A percentile compares a stretch with the other conserved stretches of the same genome.
Evolutionary conservation across 2,113 vertebrate species (phyloP).

Genomic region (Struthidea cinerea): DNA sequence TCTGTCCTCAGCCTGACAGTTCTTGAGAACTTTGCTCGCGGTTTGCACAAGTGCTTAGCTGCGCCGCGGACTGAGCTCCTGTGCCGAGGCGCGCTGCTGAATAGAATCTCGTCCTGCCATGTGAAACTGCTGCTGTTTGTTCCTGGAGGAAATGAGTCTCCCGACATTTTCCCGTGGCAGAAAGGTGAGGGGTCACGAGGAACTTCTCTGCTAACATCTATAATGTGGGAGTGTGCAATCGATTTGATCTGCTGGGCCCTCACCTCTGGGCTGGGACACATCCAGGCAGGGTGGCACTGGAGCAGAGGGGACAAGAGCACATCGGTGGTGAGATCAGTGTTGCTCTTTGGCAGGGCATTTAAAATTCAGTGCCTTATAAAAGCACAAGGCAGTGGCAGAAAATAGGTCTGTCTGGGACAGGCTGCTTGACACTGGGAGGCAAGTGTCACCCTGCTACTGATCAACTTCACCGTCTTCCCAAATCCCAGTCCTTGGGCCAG

Average conservation of each 20-base stretch:
- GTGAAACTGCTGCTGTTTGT: not conserved
- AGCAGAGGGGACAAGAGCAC: not conserved
- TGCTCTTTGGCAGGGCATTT: not conserved
- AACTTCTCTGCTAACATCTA: not conserved
- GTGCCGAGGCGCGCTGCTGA: not conserved
- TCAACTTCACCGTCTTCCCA: not conserved
- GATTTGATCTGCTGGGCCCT: not conserved
- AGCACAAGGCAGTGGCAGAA: not conserved
- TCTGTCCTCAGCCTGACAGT: not conserved
- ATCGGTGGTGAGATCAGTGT: accelerated
- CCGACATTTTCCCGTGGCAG: slow-evolving; percentile 27
- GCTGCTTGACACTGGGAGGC: not conserved
- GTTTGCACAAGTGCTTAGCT: not conserved
- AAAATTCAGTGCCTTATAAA: not conserved
- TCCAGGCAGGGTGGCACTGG: not conserved
- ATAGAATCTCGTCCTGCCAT: not conserved
- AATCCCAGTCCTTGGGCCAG: not conserved
- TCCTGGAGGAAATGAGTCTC: not conserved
- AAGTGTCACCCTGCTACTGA: not conserved
- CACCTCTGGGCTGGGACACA: not conserved
- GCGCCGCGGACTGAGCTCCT: not conserved
- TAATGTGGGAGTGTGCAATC: not conserved
- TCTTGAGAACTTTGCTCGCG: not conserved
- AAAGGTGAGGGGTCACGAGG: not conserved
- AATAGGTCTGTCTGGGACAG: not conserved